Evolutionary conservation across 2,797 vertebrate genomes (phyloP).

Genomic region (Peromyscus aztecus): DNA sequence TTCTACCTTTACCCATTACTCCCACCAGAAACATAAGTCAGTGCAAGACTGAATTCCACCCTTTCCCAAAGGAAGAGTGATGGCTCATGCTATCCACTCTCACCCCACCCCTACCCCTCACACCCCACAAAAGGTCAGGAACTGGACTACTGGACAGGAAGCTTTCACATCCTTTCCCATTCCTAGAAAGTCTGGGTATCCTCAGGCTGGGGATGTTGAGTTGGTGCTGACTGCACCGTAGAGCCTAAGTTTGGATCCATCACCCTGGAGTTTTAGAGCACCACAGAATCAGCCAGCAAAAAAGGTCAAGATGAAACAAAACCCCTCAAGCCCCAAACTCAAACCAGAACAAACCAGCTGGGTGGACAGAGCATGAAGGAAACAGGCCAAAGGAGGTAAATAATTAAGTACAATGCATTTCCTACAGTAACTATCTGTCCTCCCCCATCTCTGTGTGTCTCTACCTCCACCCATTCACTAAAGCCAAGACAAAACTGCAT

Average conservation of each 20-base stretch:
- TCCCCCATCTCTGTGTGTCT: not conserved
- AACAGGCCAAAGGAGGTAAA: not conserved
- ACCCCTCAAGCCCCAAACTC: not conserved
- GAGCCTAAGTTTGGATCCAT: not conserved
- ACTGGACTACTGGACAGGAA: not conserved
- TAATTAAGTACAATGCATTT: not conserved
- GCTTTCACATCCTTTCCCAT: not conserved
- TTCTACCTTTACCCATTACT: slow-evolving; percentile 27
- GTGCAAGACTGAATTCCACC: not conserved
- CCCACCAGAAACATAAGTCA: slow-evolving; percentile 12
- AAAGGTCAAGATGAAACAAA: not conserved
- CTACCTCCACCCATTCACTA: not conserved
- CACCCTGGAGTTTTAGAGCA: not conserved
- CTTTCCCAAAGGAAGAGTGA: not conserved
- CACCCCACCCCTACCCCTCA: not conserved
- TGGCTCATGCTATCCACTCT: not conserved
- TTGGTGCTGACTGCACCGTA: not conserved
- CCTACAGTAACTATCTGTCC: not conserved
- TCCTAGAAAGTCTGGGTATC: not conserved
- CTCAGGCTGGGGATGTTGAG: not conserved
- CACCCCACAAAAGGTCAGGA: not conserved
- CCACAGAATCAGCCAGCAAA: not conserved
- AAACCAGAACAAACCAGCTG: not conserved
- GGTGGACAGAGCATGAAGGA: not conserved
- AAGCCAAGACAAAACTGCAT: not conserved